Percentiles rank a stretch among this genome's conserved stretches.
Evolutionary conservation across 2,797 vertebrate species (phyloP).

Genomic region (Smutsia temminckii): DNA sequence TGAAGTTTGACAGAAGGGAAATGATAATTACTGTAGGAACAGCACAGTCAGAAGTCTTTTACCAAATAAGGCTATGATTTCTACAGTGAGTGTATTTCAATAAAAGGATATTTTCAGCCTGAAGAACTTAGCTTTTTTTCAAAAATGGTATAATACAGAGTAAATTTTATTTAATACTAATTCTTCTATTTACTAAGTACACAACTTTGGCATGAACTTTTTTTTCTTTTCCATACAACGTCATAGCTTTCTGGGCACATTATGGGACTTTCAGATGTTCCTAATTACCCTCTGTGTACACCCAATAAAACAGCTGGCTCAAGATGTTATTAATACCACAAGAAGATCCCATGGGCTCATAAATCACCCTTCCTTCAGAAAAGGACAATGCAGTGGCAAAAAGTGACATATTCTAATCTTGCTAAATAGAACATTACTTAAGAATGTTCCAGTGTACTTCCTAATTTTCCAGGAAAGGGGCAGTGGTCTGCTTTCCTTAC

Average conservation of each 20-base stretch:
- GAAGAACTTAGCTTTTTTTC: constrained; percentile 38
- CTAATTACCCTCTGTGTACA: constrained; percentile 79
- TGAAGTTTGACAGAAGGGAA: constrained; percentile 83
- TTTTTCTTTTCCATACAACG: constrained; percentile 36
- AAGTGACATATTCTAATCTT: constrained; percentile 44
- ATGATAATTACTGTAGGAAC: constrained; percentile 81
- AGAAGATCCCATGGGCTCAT: constrained; percentile 66
- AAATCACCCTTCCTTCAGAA: constrained; percentile 68
- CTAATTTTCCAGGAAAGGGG: background rate
- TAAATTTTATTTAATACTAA: constrained; percentile 42
- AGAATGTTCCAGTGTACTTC: background rate
- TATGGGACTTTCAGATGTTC: constrained; percentile 75
- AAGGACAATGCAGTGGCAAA: constrained; percentile 48
- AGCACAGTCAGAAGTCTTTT: constrained; percentile 78
- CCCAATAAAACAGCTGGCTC: constrained; percentile 76
- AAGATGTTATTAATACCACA: constrained; percentile 65
- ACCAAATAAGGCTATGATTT: constrained; percentile 84
- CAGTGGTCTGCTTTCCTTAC: background rate
- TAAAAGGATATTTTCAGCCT: constrained; percentile 53
- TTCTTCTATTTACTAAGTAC: constrained; percentile 51
- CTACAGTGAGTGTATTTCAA: constrained; percentile 54
- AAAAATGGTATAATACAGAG: constrained; percentile 12
- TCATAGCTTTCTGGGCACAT: constrained; percentile 42
- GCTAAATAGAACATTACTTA: constrained; percentile 38
- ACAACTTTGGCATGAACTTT: background rate